These are phyloP conservation scores for Nemapogon koenigi DNA, from an alignment of 2,888 invertebrate genomes.

Conservation along the genomic window DNA sequence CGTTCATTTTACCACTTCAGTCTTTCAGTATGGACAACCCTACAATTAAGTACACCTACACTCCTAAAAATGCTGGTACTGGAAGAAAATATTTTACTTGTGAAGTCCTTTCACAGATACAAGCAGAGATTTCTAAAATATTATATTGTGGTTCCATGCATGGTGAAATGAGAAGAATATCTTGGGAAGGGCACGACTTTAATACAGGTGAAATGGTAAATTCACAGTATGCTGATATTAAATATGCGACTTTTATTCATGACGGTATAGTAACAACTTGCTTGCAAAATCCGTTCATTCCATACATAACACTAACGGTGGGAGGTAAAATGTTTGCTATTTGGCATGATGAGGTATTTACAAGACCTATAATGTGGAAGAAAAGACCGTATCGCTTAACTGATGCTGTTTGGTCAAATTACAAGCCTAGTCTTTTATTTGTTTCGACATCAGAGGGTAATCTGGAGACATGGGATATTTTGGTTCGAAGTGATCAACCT, in stretches of 20 bases:
- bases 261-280: constrained; percentile 72
- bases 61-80: constrained; percentile 29
- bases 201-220: constrained; percentile 68
- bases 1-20: constrained; percentile 43
- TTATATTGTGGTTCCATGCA: constrained; percentile 47
- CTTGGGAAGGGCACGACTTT: constrained; percentile 75
- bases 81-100: constrained; percentile 48
- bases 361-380: constrained; percentile 72
- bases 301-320: constrained; percentile 69
- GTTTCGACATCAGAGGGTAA: constrained; percentile 75
- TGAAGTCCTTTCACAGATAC: constrained; percentile 31
- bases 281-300: constrained; percentile 67
- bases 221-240: constrained; percentile 58
- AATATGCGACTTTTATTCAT: constrained; percentile 64
- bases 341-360: constrained; percentile 72
- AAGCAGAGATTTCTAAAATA: constrained; percentile 31
- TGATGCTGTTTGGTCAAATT: constrained; percentile 77
- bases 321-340: constrained; percentile 78
- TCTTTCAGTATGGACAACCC: constrained; percentile 43
- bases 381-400: constrained; percentile 65
- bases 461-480: constrained; percentile 83
- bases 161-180: constrained; percentile 46
- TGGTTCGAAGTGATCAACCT: constrained; percentile 72
- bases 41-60: constrained; percentile 33
- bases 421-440: constrained; percentile 74